Evolutionary conservation across 2,113 vertebrate genomes (phyloP), one percentile per base, ranked within the genome.

Genomic region (Microtus montanus): DNA sequence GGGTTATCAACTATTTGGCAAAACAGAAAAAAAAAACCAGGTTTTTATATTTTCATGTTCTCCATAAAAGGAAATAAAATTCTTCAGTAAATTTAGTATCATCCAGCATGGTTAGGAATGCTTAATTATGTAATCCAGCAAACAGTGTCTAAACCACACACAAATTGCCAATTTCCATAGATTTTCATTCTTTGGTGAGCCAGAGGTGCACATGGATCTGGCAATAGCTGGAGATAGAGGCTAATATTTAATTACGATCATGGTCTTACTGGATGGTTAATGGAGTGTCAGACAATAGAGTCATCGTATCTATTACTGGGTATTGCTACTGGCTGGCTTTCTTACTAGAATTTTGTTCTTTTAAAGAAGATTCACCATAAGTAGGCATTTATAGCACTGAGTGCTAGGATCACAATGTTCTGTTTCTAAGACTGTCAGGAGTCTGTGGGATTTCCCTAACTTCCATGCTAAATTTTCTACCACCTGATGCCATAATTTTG

Each of bases 11-110:
- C 35, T 79, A 93, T 75, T 82, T 93, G 89, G 77, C 66, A 89
- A 92, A 95, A 80, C 41, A 33, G 87, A 63, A 89, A 64, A 64
- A 84, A 78, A 79, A 38, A 44, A 38, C n/a, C 24, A 54, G 5
- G 68, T 96, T 61, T 89, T 75, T 14, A 77, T 79, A 96, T 89
- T 15, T 63, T 95, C 47, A 77, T 58, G 52, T 92, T 97, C 35
- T 94, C 94, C 96, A 90, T 93, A 96, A 97, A 97, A 96, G 95
- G 84, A 9, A 96, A 93, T 70, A 89, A 85, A 95, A 95, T 33
- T 77, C 64, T 77, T 85, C 26, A 91, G 61, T 91, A 93, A 95
- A 89, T 78, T 93, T 66, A 78, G 78, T 73, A 91, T 92, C 58
- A 66, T 84, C 70, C 30, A 92, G 84, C 35, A 85, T 54, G 20